Percentiles rank a stretch among this genome's conserved stretches.
Conservation (phyloP, 2,797 vertebrate genomes). For the Phrynocephalus guinanensis region DNA sequence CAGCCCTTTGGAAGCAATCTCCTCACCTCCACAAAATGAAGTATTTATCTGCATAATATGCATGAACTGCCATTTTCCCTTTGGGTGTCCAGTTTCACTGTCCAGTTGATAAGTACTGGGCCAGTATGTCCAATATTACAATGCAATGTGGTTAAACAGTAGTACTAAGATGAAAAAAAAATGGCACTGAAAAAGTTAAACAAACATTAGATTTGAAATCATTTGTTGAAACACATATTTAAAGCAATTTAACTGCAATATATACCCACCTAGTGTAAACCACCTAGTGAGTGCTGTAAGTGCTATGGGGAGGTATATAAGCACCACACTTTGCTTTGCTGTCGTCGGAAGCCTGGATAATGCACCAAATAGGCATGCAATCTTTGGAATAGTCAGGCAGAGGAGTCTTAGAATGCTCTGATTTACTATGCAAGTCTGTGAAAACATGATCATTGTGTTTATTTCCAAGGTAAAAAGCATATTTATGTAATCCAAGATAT, state of each 20-base stretch:
- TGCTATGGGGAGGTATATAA: too few species aligned
- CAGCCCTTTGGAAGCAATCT: too few species aligned
- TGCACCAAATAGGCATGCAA: not conserved
- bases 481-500: not conserved
- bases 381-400: not conserved
- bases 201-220: not conserved
- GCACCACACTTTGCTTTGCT: too few species aligned
- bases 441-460: not conserved
- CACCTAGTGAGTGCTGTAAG: too few species aligned
- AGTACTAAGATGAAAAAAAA: not conserved
- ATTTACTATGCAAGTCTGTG: slow-evolving; percentile 2
- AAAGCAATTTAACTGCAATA: not conserved
- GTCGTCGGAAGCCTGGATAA: not conserved
- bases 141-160: not conserved
- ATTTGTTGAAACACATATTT: not conserved
- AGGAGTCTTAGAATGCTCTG: not conserved
- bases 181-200: not conserved
- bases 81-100: not conserved
- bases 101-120: not conserved
- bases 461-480: slow-evolving; percentile 3
- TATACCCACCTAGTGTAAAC: too few species aligned
- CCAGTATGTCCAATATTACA: not conserved
- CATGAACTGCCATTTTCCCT: too few species aligned
- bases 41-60: too few species aligned
- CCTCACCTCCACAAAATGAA: too few species aligned